Evolutionary conservation across 2,113 vertebrate species (phyloP).

Genomic region (Ophiodon elongatus): DNA sequence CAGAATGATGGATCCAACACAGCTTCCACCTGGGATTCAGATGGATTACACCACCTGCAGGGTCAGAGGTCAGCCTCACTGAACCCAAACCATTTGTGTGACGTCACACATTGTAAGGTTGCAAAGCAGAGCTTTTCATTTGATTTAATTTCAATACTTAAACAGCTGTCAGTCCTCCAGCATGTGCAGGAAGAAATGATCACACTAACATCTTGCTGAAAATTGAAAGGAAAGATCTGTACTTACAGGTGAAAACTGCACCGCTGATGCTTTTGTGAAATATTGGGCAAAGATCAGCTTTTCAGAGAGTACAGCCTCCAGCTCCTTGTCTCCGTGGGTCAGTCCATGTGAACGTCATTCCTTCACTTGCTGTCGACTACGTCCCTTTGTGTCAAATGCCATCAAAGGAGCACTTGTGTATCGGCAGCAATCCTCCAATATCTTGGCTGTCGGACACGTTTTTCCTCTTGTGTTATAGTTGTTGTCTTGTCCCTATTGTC

Average conservation of each 20-base stretch:
- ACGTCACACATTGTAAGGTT: background rate
- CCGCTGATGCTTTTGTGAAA: conserved; percentile 4
- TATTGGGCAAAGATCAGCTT: conserved; percentile 22
- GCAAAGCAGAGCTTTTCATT: background rate
- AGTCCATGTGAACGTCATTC: conserved; percentile 32
- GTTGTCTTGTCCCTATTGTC: conserved; percentile 45
- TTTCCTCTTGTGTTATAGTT: conserved; percentile 37
- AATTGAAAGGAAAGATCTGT: conserved; percentile 38
- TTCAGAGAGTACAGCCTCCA: conserved; percentile 32
- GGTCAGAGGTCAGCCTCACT: conserved; percentile 49
- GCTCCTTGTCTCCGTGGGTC: conserved; percentile 43
- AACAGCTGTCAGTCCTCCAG: background rate
- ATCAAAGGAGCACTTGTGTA: background rate
- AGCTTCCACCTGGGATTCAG: conserved; percentile 42
- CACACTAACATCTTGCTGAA: background rate
- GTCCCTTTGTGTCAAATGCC: conserved; percentile 14
- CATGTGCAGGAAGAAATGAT: background rate
- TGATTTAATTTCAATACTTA: background rate
- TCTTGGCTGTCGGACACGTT: conserved; percentile 11
- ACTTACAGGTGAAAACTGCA: conserved; percentile 69
- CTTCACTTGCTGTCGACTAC: background rate
- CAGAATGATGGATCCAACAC: conserved; percentile 31
- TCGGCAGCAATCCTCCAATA: conserved; percentile 23
- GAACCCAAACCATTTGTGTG: background rate
- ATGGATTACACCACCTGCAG: conserved; percentile 36